These are phyloP conservation scores for Cheilosia variabilis DNA, from an alignment of 2,888 invertebrate genomes.

Conservation along the genomic window DNA sequence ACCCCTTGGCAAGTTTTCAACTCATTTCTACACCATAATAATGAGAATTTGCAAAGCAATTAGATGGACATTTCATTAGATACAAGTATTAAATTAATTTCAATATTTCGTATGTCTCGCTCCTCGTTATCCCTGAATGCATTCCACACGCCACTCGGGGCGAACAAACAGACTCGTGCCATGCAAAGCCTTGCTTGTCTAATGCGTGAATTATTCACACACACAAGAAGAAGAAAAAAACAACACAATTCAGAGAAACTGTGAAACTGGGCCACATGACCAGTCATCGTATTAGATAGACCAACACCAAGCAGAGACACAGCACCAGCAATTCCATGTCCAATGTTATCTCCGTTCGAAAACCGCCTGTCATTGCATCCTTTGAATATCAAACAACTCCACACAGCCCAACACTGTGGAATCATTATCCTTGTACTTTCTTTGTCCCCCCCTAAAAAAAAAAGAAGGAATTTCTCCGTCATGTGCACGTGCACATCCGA, in stretches of 20 bases:
- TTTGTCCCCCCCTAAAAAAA: neutral
- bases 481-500: constrained; percentile 45
- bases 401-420: neutral
- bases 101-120: constrained; percentile 27
- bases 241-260: constrained; percentile 4
- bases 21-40: neutral
- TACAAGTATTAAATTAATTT: constrained; percentile 36
- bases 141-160: constrained; percentile 24
- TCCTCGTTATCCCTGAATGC: constrained; percentile 18
- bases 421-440: constrained; percentile 42
- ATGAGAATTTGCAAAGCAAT: constrained; percentile 24
- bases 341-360: constrained; percentile 7
- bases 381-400: constrained; percentile 32
- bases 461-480: neutral
- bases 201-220: constrained; percentile 21
- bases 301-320: neutral
- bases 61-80: constrained; percentile 32
- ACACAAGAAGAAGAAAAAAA: neutral
- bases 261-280: constrained; percentile 36
- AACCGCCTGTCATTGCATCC: constrained; percentile 48
- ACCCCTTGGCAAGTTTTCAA: constrained; percentile 27
- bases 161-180: neutral
- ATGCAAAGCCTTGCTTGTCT: neutral
- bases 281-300: constrained; percentile 25
- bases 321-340: neutral